Evolutionary conservation across 1,140 invertebrate species (phyloP).

Genomic region (Drosophila equinoxialis): DNA sequence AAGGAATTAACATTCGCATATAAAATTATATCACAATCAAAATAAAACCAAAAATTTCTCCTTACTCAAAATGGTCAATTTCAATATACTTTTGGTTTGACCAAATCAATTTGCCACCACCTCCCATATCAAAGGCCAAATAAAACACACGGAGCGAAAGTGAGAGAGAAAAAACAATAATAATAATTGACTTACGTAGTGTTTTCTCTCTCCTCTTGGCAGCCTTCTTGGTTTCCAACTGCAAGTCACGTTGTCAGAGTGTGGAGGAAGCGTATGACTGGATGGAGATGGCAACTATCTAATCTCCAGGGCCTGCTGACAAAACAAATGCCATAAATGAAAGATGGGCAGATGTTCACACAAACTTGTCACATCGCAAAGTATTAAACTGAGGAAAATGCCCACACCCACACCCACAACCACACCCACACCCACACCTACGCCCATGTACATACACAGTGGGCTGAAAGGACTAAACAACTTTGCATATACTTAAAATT

Average conservation of each 20-base stretch:
- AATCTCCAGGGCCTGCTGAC: conserved; percentile 70
- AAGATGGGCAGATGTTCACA: conserved; percentile 56
- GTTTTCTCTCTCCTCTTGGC: conserved; percentile 31
- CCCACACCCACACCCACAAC: not conserved
- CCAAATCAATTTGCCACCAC: conserved; percentile 45
- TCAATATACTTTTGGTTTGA: conserved; percentile 44
- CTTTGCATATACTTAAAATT: conserved; percentile 8
- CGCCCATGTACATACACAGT: not conserved
- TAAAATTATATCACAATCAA: not conserved
- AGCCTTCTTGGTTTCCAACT: conserved; percentile 20
- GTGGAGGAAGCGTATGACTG: conserved; percentile 13
- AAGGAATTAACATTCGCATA: not conserved
- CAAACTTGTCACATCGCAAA: conserved; percentile 53
- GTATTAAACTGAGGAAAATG: not conserved
- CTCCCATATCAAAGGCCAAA: not conserved
- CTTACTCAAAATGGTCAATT: conserved; percentile 1
- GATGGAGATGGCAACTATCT: conserved; percentile 46
- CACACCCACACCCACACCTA: not conserved
- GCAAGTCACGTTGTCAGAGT: conserved; percentile 61
- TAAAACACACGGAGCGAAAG: not conserved
- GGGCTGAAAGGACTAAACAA: conserved; percentile 3
- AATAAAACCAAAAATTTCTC: not conserved
- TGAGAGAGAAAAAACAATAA: conserved; percentile 56
- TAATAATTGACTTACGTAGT: conserved; percentile 73
- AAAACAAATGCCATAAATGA: conserved; percentile 79